These are phyloP conservation scores for Marasmarcha lunaedactyla DNA, from an alignment of 2,888 invertebrate genomes.

Conservation along the genomic window DNA sequence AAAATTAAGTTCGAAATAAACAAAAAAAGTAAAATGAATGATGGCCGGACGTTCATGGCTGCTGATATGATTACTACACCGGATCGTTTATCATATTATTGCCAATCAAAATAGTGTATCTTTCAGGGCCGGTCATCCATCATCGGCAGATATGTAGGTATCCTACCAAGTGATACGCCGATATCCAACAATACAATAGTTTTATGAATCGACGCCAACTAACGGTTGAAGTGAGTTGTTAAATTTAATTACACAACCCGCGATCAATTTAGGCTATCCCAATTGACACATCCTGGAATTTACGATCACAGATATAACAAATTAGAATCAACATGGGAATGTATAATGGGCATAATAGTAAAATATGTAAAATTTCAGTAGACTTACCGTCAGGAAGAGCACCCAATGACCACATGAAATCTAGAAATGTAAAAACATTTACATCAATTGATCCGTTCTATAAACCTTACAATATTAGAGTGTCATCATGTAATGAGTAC, in stretches of 20 bases:
- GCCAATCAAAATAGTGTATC: slow-evolving; percentile 72
- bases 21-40: slow-evolving; percentile 47
- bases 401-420: slow-evolving; percentile 99
- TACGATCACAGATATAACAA: background rate
- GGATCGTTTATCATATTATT: slow-evolving; percentile 65
- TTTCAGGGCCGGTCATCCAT: slow-evolving; percentile 62
- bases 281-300: slow-evolving; percentile 25
- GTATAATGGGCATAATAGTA: slow-evolving; percentile 6
- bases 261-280: slow-evolving; percentile 20
- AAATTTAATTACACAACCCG: slow-evolving; percentile 30
- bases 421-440: slow-evolving; percentile 81
- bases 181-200: slow-evolving; percentile 32
- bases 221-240: slow-evolving; percentile 31
- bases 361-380: slow-evolving; percentile 35
- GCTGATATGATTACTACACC: slow-evolving; percentile 55
- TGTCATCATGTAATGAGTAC: slow-evolving; percentile 29
- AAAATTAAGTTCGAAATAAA: slow-evolving; percentile 34
- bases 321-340: background rate
- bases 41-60: slow-evolving; percentile 47
- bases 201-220: slow-evolving; percentile 32
- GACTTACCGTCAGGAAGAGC: slow-evolving; percentile 97
- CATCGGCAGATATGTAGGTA: slow-evolving; percentile 22
- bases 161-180: slow-evolving; percentile 20
- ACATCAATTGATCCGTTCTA: slow-evolving; percentile 66
- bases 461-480: slow-evolving; percentile 46